Evolutionary conservation across 1,140 invertebrate species (phyloP), one percentile per base, ranked within the genome.

Genomic region (Cecropterus lyciades): DNA sequence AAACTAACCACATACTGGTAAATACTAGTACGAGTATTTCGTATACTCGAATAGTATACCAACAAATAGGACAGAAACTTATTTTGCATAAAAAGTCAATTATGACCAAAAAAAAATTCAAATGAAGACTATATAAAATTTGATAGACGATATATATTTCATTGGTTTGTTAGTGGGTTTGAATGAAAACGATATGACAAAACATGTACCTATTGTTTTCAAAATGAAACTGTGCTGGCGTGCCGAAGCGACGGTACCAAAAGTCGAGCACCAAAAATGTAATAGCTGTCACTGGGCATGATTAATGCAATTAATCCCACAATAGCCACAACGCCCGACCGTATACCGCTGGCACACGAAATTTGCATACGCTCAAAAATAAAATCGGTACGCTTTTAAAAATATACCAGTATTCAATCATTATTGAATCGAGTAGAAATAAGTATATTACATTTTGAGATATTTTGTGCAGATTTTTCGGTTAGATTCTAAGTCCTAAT

Each of bases 201-300:
- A 77, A 77, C 77, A 73, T 70, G 75, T 73, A 30, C 27, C 27
- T 30, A 86, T 87, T 85, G 87, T 87, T 78, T 74, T 78, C 64
- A 65, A 72, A 82, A 82, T 79, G 75, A 73, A 80, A 79, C 73
- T 71, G 76, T 73, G 37, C 79, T 72, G 80, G 77, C 78, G 77
- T 80, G 76, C 72, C 52, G 56, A 56, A 72, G 65, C 67, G 67
- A 73, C 72, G 71, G 64, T 73, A 78, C 81, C 78, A 80, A 90
- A 92, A 92, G 82, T 91, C 89, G 87, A 82, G 84, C 87, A 87
- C 87, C 85, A 90, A 92, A 92, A 92, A 90, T 90, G 85, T 92
- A 92, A 92, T 90, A 90, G 83, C 89, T 90, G 89, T 90, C 89
- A 86, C 82, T 85, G 73, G 74, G 51, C 67, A 85, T 89, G 87